phyloP scores from a whole-genome alignment of 2,113 vertebrate species.

The Felis chaus region DNA sequence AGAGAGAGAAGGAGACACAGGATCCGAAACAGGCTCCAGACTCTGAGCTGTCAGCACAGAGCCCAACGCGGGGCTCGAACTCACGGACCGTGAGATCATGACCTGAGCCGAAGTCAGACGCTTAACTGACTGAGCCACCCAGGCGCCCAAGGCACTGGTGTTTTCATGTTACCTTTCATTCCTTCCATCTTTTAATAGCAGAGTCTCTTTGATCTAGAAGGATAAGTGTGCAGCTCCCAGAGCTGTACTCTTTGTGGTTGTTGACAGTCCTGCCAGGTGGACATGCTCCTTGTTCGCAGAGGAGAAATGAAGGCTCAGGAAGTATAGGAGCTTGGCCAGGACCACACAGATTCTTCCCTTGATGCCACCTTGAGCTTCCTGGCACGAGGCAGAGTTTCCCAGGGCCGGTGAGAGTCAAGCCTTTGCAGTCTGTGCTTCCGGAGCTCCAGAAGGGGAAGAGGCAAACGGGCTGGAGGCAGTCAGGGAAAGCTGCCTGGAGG shows the following conservation, averaged over 20 bases:
- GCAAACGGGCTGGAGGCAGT: not conserved
- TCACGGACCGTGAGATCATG: too few species aligned
- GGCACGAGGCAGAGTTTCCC: not conserved
- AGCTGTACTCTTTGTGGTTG: not conserved
- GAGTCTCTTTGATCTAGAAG: not conserved
- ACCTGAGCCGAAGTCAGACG: too few species aligned
- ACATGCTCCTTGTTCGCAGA: not conserved
- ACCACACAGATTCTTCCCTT: rapidly evolving
- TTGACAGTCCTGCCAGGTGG: not conserved
- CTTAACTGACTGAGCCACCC: too few species aligned
- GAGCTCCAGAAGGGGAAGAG: not conserved
- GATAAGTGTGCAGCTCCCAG: not conserved
- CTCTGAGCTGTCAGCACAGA: too few species aligned
- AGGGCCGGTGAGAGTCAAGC: not conserved
- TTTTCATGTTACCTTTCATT: not conserved
- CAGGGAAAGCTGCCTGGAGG: not conserved
- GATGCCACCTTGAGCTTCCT: not conserved
- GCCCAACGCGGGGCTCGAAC: too few species aligned
- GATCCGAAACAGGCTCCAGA: too few species aligned
- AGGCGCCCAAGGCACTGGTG: not conserved
- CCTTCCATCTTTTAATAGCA: not conserved
- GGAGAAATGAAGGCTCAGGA: not conserved
- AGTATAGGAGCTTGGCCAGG: not conserved
- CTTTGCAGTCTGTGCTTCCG: not conserved
- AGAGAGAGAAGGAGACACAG: too few species aligned